Base-by-base conservation (phyloP, 2,888 invertebrate genomes). In the Eupithecia insigniata region DNA sequence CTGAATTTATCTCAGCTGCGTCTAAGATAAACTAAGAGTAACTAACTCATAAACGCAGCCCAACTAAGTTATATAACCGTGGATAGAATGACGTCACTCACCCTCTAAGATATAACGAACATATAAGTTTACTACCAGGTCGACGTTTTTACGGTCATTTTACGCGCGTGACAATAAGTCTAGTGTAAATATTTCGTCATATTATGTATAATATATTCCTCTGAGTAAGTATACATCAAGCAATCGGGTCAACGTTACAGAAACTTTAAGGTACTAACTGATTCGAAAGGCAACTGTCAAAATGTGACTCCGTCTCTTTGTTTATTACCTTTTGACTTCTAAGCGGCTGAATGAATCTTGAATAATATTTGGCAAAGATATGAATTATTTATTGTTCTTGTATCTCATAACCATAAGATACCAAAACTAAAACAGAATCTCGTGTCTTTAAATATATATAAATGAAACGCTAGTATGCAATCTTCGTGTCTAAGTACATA, bases 101-200 rank as follows among this genome's bases (percentile, higher is more conserved):
- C n/a, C 46, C 8, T 51, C 22, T 10, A 51, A 51, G 22, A 51
- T 51, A 51, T 51, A 43, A 51, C 22, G 22, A 22, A 51, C 22
- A 22, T 51, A 0, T 51, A 51, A 51, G 51, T 3, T 51, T 3
- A 51, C 46, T n/a, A 10, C 22, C 36, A 12, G 6, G 18, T 22
- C 46, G 46, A 6, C 39, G 16, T 39, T 46, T 46, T 46, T n/a
- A 46, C 43, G 43, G 39, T n/a, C 2, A n/a, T n/a, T n/a, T 43
- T 5, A 18, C 5, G 39, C 77, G 76, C 46, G 76, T 62, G 79
- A 79, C 78, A 78, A 78, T 78, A 78, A 77, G 76, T 78, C 78
- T 77, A 76, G 75, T 73, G 74, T 74, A 73, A 79, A 78, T 70
- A 75, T 79, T 78, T 34, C 5, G 22, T 61, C 3, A 32, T 1